These are phyloP conservation scores for Zoanthus solanderi DNA, from an alignment of 92 coral and sea anemone species.

Conservation along the genomic window DNA sequence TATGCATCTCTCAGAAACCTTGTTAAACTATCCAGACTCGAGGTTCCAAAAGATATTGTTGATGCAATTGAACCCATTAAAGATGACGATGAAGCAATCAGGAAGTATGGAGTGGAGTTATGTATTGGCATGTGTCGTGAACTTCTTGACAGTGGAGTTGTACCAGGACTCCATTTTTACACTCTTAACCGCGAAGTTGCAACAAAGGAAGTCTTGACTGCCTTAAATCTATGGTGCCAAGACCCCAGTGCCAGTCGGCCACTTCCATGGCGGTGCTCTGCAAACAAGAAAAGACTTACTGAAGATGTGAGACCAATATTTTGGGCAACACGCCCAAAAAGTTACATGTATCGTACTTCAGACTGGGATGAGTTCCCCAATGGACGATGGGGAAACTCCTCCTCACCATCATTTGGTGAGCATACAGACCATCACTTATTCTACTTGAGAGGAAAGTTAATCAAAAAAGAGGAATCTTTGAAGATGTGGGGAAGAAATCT, in stretches of 20 bases:
- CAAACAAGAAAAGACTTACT: conserved; percentile 88
- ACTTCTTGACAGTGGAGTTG: conserved; percentile 81
- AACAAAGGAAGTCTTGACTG: conserved; percentile 84
- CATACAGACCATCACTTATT: conserved; percentile 93
- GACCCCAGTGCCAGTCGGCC: conserved; percentile 93
- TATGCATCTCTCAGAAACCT: conserved; percentile 97
- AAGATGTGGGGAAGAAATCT: conserved; percentile 95
- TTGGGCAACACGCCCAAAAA: conserved; percentile 98
- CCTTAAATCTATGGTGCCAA: conserved; percentile 87
- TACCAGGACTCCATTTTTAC: conserved; percentile 95
- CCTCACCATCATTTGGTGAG: conserved; percentile 94
- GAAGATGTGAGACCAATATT: conserved; percentile 99
- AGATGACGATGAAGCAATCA: conserved; percentile 93
- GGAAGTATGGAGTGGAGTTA: conserved; percentile 84
- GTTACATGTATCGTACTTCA: conserved; percentile 96
- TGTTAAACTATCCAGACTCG: conserved; percentile 92
- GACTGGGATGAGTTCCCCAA: conserved; percentile 99
- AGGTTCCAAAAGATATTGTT: conserved; percentile 90
- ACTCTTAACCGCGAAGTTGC: conserved; percentile 99
- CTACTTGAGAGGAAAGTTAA: conserved; percentile 75
- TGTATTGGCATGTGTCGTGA: conserved; percentile 92
- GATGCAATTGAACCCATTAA: conserved; percentile 97
- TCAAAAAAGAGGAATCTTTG: conserved; percentile 79
- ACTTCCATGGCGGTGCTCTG: conserved; percentile 96
- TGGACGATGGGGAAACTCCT: conserved; percentile 99